Percentiles rank a stretch among this genome's conserved stretches.
Evolutionary conservation across 2,113 vertebrate genomes (phyloP).

Genomic region (Hippocampus abdominalis): DNA sequence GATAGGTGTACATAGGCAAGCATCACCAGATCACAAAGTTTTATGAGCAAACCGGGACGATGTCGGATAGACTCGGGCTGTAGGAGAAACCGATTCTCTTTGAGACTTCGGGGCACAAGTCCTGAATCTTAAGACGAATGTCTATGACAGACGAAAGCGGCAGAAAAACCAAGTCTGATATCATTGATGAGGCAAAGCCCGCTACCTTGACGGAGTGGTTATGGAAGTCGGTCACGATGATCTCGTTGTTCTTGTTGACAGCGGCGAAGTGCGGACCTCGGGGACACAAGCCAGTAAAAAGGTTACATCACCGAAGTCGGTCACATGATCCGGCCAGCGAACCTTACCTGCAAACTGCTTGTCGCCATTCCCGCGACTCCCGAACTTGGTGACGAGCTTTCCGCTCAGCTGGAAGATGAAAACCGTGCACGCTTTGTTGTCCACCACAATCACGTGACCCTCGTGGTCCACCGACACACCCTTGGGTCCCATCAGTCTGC

Average conservation of each 20-base stretch:
- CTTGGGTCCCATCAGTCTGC: conserved; percentile 95
- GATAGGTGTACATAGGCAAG: too few species aligned
- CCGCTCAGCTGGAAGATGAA: conserved; percentile 96
- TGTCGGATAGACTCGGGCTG: too few species aligned
- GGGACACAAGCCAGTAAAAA: conserved; percentile 24
- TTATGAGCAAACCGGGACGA: too few species aligned
- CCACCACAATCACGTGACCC: conserved; percentile 94
- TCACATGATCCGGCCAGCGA: conserved; percentile 69
- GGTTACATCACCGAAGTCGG: not conserved
- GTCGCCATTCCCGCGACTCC: conserved; percentile 93
- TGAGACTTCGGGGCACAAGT: not conserved
- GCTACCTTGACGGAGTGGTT: conserved; percentile 97
- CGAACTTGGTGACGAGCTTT: conserved; percentile 92
- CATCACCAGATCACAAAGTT: too few species aligned
- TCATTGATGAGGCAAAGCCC: not conserved
- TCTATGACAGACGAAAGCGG: not conserved
- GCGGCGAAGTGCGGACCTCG: conserved; percentile 91
- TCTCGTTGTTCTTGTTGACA: conserved; percentile 97
- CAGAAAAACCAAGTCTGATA: not conserved
- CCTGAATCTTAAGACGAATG: not conserved
- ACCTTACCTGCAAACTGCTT: conserved; percentile 95
- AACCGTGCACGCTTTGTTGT: conserved; percentile 96
- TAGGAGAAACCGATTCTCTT: too few species aligned
- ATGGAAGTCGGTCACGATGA: conserved; percentile 97
- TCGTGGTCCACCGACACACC: conserved; percentile 95